Base-by-base conservation (phyloP, 2,113 vertebrate genomes). In the Hippolais icterina region DNA sequence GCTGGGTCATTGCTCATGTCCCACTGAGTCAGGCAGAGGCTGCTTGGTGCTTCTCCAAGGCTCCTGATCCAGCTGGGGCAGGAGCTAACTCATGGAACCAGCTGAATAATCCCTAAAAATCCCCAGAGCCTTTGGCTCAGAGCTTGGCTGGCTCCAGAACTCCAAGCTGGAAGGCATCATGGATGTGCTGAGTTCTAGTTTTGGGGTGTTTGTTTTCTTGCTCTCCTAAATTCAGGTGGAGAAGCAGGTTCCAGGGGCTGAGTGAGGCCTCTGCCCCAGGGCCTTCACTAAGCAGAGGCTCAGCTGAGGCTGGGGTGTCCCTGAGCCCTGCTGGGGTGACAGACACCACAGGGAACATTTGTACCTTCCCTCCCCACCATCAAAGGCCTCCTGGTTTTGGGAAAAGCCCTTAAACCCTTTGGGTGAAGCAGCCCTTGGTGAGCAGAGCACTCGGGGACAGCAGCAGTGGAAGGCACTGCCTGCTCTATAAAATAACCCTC, bases 51-150 rank as follows among this genome's bases (percentile, higher is more conserved):
- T 44, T 42, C 60, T 18, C 1, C 4, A n/a, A 37, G 24, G 6
- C 1, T 84, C 9, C 39, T 61, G 10, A 19, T 65, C 24, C 10
- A 59, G 20, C 49, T 52, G 52, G 27, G 24, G 3, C 12, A 6
- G 53, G 41, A 52, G 17, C 9, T 37, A 27, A 12, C 1, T 1
- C 4, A 4, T 1, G 9, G 28, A 63, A 37, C 9, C 16, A 25
- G 28, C 31, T 23, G 44, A 29, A 4, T 18, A 21, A 54, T 6
- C 11, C 44, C 22, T 10, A 8, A 42, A 52, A 44, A 3, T 10
- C 46, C 9, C 0, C 2, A 19, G 1, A 54, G 16, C 2, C 5
- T 25, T 17, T 7, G 13, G 2, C 13, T 0, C 46, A 44, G 37
- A 23, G 21, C 18, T 71, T 22, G 33, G 60, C 19, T 75, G 19